Base-by-base conservation (phyloP, 2,888 invertebrate genomes). In the Acleris literana region DNA sequence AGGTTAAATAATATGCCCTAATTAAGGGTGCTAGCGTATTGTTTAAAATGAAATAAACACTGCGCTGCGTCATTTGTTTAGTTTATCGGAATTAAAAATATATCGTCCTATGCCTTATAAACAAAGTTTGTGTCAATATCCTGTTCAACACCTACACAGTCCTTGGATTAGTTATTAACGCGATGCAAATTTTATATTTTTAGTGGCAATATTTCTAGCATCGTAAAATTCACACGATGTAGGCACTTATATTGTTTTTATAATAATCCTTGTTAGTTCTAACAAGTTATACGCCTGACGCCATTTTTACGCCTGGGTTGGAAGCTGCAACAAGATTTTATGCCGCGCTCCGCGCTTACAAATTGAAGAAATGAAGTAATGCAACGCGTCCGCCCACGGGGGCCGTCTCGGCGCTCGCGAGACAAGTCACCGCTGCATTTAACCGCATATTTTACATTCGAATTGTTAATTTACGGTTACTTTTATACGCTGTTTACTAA, bases 361-460 rank as follows among this genome's bases (percentile, higher is more conserved):
- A 84, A 86, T 82, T 83, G 81, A 76, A 76, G 78, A 78, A 85
- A 82, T 84, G 79, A 78, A 81, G 76, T 83, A 85, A 86, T 83
- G 78, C 82, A 78, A 72, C 71, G 71, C 76, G 77, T 81, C 84
- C 84, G 77, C 85, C 86, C 83, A 86, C 85, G 65, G 64, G 71
- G 71, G 70, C 74, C 77, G 73, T 75, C 76, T 69, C 69, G 63
- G 69, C 49, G 71, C 76, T 76, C 78, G 78, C 77, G 76, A 74
- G 71, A 64, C 59, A 69, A 46, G 49, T 44, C 56, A 29, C 55
- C 64, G 46, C 56, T 66, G 52, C 56, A 62, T 61, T 52, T 52
- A 62, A 66, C 66, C 52, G 57, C 66, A 66, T 66, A 53, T 60
- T 64, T 60, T 60, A 29, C 16, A 59, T 54, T 60, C 46, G 20